Conservation (phyloP, 1,140 invertebrate genomes). For the Lasioglossum baleicum region DNA sequence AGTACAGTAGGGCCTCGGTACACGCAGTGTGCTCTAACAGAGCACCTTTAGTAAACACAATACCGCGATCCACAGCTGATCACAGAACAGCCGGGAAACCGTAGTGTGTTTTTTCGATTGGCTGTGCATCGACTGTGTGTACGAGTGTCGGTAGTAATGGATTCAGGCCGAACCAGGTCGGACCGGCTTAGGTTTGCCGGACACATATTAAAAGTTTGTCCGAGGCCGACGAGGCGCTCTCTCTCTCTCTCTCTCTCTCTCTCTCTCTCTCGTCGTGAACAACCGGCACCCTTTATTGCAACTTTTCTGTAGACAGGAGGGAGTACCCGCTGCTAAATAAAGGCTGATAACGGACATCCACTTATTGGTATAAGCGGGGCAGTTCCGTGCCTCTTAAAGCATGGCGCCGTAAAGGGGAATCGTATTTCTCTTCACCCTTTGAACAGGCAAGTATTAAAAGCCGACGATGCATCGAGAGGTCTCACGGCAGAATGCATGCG, state of each 20-base stretch:
- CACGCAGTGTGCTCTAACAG: too few species aligned
- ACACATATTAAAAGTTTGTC: not conserved
- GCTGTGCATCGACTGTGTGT: not conserved
- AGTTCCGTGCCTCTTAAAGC: conserved; percentile 35
- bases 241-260: too few species aligned
- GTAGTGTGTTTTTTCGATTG: too few species aligned
- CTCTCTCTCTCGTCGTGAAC: not conserved
- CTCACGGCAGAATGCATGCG: conserved; percentile 36
- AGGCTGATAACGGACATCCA: conserved; percentile 45
- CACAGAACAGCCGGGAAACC: too few species aligned
- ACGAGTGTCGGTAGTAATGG: not conserved
- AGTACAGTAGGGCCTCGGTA: too few species aligned
- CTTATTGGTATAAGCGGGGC: conserved; percentile 47
- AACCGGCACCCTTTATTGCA: not conserved
- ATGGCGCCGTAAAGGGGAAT: conserved; percentile 33
- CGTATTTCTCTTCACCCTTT: conserved; percentile 40
- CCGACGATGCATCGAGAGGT: conserved; percentile 28
- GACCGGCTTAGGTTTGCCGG: too few species aligned
- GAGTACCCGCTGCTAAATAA: conserved; percentile 11
- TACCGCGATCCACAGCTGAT: too few species aligned
- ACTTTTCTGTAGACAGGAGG: not conserved
- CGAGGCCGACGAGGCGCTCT: not conserved
- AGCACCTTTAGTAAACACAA: too few species aligned
- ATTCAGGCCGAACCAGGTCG: not conserved
- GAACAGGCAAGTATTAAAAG: conserved; percentile 51